Conservation (phyloP, 2,113 vertebrate genomes). For the Oryctolagus cuniculus region DNA sequence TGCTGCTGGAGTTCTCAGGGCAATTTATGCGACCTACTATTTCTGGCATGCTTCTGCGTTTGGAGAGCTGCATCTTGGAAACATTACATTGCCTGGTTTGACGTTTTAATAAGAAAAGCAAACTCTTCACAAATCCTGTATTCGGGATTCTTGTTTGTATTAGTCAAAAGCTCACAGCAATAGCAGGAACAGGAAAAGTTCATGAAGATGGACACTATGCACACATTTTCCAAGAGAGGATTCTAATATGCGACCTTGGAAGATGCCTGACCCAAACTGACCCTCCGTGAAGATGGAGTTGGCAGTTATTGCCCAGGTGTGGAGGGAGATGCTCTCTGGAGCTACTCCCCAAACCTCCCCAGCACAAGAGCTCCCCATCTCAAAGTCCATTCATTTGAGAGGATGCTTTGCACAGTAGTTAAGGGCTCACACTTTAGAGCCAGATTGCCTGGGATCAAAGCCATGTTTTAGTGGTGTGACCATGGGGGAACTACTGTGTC, state of each 20-base stretch:
- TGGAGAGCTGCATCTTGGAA: slow-evolving; percentile 9
- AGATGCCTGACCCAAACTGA: neutral
- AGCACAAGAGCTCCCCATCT: neutral
- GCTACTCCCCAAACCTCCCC: neutral
- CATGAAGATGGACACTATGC: neutral
- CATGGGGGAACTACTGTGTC: neutral
- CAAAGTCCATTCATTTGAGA: neutral
- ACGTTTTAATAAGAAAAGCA: slow-evolving; percentile 39
- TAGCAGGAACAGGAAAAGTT: neutral
- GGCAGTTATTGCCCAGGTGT: neutral
- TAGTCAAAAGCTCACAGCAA: neutral
- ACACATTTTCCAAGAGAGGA: neutral
- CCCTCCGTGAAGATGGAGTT: neutral
- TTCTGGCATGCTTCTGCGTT: slow-evolving; percentile 13
- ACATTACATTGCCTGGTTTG: neutral
- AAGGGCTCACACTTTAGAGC: neutral
- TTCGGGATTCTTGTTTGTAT: slow-evolving; percentile 52
- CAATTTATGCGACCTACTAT: neutral
- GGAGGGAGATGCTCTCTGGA: neutral
- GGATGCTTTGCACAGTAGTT: neutral
- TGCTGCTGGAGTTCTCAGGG: slow-evolving; percentile 7
- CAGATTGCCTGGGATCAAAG: neutral
- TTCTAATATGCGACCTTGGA: neutral
- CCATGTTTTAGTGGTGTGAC: neutral
- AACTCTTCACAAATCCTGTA: slow-evolving; percentile 51